Evolutionary conservation across 1,140 invertebrate genomes (phyloP).

Genomic region (Formica selysi): DNA sequence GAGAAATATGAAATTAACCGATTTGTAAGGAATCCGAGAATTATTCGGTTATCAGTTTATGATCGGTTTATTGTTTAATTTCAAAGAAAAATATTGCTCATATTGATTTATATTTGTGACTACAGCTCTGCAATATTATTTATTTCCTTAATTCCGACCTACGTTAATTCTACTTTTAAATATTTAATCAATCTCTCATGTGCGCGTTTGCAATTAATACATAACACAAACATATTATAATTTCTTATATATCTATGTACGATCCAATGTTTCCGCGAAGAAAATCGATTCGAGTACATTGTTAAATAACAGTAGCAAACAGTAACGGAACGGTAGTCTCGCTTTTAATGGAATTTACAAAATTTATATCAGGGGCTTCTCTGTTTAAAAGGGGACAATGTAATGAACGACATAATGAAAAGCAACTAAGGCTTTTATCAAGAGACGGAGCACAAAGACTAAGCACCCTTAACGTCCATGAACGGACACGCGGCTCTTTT

Average conservation of each 20-base stretch:
- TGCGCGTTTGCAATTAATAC: background rate
- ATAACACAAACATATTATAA: background rate
- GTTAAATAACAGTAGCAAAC: slow-evolving; percentile 31
- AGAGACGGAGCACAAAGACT: slow-evolving; percentile 59
- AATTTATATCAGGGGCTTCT: slow-evolving; percentile 39
- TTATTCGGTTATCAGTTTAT: slow-evolving; percentile 8
- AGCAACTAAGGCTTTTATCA: slow-evolving; percentile 63
- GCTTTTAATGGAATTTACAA: slow-evolving; percentile 51
- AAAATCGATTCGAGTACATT: slow-evolving; percentile 27
- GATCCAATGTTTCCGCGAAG: background rate
- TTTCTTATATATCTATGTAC: background rate
- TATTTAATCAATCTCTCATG: slow-evolving; percentile 1
- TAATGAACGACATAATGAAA: slow-evolving; percentile 61
- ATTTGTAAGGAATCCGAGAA: slow-evolving; percentile 12
- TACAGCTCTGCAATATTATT: background rate
- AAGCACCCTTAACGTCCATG: slow-evolving; percentile 47
- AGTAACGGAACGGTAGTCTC: no score
- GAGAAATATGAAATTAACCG: background rate
- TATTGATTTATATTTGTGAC: background rate
- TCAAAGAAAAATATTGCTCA: background rate
- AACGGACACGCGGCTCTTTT: slow-evolving; percentile 57
- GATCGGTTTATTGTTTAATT: slow-evolving; percentile 6
- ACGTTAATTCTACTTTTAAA: slow-evolving; percentile 1
- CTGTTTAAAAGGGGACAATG: slow-evolving; percentile 27
- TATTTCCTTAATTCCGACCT: background rate